Evolutionary conservation across 2,797 vertebrate genomes (phyloP).

Genomic region (Lithobates pipiens): DNA sequence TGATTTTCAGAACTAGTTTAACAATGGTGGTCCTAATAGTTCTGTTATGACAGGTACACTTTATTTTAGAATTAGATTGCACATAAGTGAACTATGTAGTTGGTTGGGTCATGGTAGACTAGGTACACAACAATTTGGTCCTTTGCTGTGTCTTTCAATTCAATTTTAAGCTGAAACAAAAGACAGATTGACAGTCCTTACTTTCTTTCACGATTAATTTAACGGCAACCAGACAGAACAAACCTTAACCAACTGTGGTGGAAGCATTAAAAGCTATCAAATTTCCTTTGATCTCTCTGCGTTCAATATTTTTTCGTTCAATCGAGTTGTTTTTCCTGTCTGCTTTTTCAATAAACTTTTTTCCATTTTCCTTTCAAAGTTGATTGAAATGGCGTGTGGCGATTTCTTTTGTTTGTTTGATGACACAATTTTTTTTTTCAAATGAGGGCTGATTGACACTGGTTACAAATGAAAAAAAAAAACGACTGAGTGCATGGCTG

Average conservation of each 20-base stretch:
- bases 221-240: background rate
- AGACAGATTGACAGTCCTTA: background rate
- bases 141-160: background rate
- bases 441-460: background rate
- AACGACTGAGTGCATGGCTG: background rate
- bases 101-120: background rate
- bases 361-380: background rate
- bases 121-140: background rate
- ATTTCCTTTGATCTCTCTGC: background rate
- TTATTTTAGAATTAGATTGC: background rate
- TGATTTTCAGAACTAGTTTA: background rate
- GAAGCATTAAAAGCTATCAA: background rate
- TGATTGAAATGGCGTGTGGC: background rate
- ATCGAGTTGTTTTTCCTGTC: background rate
- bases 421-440: background rate
- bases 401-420: background rate
- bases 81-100: no score
- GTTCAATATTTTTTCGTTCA: background rate
- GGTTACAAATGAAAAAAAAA: background rate
- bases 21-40: background rate
- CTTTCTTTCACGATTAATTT: background rate
- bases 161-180: background rate
- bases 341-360: background rate
- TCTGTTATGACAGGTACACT: background rate
- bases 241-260: background rate